Conservation (phyloP, 2,113 vertebrate species). For the Herpetotheres cachinnans region DNA sequence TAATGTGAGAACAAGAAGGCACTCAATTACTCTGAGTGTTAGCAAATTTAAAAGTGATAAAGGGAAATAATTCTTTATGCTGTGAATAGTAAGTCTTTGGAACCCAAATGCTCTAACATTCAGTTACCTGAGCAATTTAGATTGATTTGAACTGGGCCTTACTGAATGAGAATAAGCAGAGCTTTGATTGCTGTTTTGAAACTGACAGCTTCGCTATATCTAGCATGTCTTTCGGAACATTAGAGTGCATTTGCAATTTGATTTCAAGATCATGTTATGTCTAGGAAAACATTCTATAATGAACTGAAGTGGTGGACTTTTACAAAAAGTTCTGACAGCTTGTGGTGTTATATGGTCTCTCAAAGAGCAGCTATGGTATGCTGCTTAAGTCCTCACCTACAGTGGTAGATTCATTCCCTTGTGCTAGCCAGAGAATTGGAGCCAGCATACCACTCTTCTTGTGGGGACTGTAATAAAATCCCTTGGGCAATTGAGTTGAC, state of each 20-base stretch:
- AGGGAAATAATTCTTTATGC: conserved; percentile 46
- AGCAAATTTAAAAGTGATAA: conserved; percentile 39
- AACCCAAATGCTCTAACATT: not conserved
- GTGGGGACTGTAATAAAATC: not conserved
- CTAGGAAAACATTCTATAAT: not conserved
- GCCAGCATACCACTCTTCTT: not conserved
- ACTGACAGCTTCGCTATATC: not conserved
- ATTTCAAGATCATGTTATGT: not conserved
- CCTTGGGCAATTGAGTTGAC: not conserved
- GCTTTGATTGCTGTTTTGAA: not conserved
- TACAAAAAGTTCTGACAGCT: not conserved
- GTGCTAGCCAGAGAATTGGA: not conserved
- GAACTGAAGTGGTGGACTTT: not conserved
- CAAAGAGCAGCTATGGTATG: not conserved
- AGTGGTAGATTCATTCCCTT: not conserved
- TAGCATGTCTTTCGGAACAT: not conserved
- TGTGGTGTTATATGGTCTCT: not conserved
- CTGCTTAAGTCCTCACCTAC: not conserved
- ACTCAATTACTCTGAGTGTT: conserved; percentile 26
- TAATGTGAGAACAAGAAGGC: conserved; percentile 47
- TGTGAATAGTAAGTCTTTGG: not conserved
- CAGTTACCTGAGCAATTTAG: not conserved
- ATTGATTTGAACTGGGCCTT: not conserved
- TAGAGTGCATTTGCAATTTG: not conserved
- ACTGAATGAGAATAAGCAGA: not conserved